Evolutionary conservation across 2,113 vertebrate species (phyloP), one percentile per base, ranked within the genome.

Genomic region (Picathartes gymnocephalus): DNA sequence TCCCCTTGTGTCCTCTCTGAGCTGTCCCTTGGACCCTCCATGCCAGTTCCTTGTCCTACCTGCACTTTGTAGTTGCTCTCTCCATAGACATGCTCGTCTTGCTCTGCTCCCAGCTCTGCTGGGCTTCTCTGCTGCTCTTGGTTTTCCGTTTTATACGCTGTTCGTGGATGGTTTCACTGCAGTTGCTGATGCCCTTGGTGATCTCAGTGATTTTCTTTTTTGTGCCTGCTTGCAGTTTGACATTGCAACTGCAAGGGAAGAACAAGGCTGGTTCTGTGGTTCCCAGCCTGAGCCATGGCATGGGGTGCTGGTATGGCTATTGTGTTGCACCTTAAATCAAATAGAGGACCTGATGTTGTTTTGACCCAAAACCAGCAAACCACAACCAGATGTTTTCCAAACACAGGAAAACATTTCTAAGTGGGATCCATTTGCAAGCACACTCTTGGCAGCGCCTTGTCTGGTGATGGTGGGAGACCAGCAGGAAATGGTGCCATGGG

Each of bases 381-480:
- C 14, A 9, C 24, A 48, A 50, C 4, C 35, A 60, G 30, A 19
- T 61, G 10, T 81, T 54, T 73, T 70, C 56, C 13, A 8, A 64
- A 60, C 5, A 8, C 3, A 11, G 9, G 5, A 14, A n/a, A n/a
- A n/a, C n/a, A 64, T 86, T 92, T 68, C 39, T 15, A 22, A 37
- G 54, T 18, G 20, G 28, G 18, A 28, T 69, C 40, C 0, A 0
- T 50, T 61, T 5, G 0, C 15, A 28, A 27, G 42, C 47, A 20
- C 0, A 0, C 6, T 64, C 53, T 42, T 62, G 48, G 21, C 19
- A 33, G 37, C 0, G 0, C n/a, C 30, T 10, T 68, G 40, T 56
- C 31, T 51, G 61, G 56, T 48, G 45, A 2, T 11, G 23, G 13
- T 61, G n/a, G 40, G 24, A 88, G 45, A 56, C 13, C 56, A 33